Conservation (phyloP, 2,113 vertebrate species). For the Phoenicopterus ruber region DNA sequence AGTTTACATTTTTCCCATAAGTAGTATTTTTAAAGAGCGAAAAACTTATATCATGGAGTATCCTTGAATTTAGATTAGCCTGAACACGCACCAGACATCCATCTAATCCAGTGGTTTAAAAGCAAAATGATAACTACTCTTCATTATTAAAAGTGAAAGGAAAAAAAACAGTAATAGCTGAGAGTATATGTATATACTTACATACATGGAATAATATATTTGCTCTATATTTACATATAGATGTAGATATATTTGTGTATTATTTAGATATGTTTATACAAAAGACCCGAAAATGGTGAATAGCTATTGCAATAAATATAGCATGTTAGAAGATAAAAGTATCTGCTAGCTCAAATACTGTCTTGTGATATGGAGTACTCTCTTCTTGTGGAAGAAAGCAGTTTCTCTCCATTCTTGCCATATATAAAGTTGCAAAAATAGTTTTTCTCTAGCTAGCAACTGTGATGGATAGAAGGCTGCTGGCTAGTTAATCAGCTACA, state of each 20-base stretch:
- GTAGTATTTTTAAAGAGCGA: not conserved
- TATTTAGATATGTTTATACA: not conserved
- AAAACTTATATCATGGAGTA: not conserved
- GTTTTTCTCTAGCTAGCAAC: not conserved
- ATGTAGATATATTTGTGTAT: not conserved
- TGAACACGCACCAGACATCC: not conserved
- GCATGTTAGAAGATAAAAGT: not conserved
- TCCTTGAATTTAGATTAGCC: not conserved
- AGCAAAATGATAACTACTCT: not conserved
- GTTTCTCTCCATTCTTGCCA: not conserved
- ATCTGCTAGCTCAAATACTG: not conserved
- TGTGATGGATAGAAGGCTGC: not conserved
- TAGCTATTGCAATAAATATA: not conserved
- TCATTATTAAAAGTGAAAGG: not conserved
- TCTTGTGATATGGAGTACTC: not conserved
- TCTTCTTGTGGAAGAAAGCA: not conserved
- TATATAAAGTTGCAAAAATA: not conserved
- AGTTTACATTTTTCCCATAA: not conserved
- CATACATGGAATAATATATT: not conserved
- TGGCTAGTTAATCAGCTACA: not conserved
- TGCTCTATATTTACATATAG: not conserved
- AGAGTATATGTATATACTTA: not conserved
- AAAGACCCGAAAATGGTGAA: not conserved
- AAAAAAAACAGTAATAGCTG: not conserved
- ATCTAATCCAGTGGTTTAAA: not conserved